Conservation (phyloP, 2,888 invertebrate genomes). For the Pachymerium ferrugineum region DNA sequence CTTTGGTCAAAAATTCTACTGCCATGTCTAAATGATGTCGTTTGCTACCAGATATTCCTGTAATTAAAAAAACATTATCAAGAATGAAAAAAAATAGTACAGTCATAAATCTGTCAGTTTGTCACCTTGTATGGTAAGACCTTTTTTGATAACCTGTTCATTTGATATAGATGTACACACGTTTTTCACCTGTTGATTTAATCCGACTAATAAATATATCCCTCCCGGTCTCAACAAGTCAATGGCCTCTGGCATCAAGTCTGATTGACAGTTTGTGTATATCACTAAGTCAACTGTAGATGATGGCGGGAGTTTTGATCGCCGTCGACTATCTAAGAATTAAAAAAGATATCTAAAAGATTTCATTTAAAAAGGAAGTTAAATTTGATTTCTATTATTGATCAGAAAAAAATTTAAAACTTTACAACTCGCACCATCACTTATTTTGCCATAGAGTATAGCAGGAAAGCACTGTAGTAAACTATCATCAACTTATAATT, state of each 20-base stretch:
- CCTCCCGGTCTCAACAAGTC: slow-evolving; percentile 37
- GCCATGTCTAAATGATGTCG: slow-evolving; percentile 36
- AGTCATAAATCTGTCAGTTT: neutral
- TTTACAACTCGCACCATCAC: no score
- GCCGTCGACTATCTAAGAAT: slow-evolving; percentile 15
- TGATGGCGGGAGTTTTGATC: neutral
- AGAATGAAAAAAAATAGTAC: neutral
- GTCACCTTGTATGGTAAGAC: slow-evolving; percentile 37
- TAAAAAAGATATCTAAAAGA: no score
- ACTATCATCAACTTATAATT: no score
- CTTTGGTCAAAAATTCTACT: slow-evolving; percentile 36
- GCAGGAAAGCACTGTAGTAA: no score
- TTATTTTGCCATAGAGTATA: no score
- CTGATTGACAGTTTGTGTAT: slow-evolving; percentile 36
- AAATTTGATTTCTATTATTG: no score
- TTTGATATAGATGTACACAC: slow-evolving; percentile 32
- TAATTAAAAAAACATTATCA: neutral
- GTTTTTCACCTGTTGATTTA: slow-evolving; percentile 29
- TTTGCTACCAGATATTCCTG: slow-evolving; percentile 37
- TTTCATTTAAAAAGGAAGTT: no score
- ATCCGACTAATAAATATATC: slow-evolving; percentile 36
- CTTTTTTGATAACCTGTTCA: slow-evolving; percentile 35
- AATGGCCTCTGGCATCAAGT: slow-evolving; percentile 36
- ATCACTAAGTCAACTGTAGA: slow-evolving; percentile 37
- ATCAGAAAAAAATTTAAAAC: no score